Percentiles rank a stretch among this genome's conserved stretches.
These are phyloP conservation scores for Drosophila cracens DNA, from an alignment of 2,888 invertebrate species.

Conservation along the genomic window DNA sequence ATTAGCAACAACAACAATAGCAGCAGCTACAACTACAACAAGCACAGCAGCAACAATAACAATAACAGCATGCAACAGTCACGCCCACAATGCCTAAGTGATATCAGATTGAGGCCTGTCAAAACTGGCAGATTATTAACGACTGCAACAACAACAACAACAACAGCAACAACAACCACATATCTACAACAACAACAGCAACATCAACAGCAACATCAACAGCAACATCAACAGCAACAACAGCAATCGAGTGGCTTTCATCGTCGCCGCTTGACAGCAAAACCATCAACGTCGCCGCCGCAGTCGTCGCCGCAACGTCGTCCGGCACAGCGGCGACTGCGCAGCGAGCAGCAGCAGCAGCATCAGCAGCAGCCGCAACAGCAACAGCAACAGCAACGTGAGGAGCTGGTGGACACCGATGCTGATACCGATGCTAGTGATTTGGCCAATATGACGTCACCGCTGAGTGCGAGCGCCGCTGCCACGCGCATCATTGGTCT, in stretches of 20 bases:
- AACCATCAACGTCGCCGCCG: slow-evolving; percentile 18
- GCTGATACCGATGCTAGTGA: slow-evolving; percentile 70
- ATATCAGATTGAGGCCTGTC: slow-evolving; percentile 58
- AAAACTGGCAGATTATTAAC: slow-evolving; percentile 40
- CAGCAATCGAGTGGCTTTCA: slow-evolving; percentile 41
- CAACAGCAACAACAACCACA: slow-evolving; percentile 22
- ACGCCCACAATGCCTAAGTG: slow-evolving; percentile 52
- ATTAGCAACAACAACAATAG: slow-evolving; percentile 32
- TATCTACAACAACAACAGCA: slow-evolving; percentile 35
- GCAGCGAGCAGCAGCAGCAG: slow-evolving; percentile 44
- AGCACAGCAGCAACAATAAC: slow-evolving; percentile 26
- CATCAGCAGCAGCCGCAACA: slow-evolving; percentile 25
- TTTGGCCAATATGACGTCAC: slow-evolving; percentile 69
- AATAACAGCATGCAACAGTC: slow-evolving; percentile 41
- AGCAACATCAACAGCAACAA: slow-evolving; percentile 18
- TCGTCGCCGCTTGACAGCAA: slow-evolving; percentile 42
- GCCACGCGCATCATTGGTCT: slow-evolving; percentile 68
- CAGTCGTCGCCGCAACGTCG: slow-evolving; percentile 42
- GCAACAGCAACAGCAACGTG: slow-evolving; percentile 27
- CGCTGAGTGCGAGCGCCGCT: slow-evolving; percentile 65
- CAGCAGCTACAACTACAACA: slow-evolving; percentile 52
- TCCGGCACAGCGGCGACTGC: slow-evolving; percentile 39
- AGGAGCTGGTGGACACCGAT: slow-evolving; percentile 41
- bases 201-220: slow-evolving; percentile 15
- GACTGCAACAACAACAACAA: slow-evolving; percentile 35